Percentiles rank a stretch among this genome's conserved stretches.
These are phyloP conservation scores for Poeciliopsis occidentalis DNA, from an alignment of 2,113 vertebrate genomes.

Conservation along the genomic window DNA sequence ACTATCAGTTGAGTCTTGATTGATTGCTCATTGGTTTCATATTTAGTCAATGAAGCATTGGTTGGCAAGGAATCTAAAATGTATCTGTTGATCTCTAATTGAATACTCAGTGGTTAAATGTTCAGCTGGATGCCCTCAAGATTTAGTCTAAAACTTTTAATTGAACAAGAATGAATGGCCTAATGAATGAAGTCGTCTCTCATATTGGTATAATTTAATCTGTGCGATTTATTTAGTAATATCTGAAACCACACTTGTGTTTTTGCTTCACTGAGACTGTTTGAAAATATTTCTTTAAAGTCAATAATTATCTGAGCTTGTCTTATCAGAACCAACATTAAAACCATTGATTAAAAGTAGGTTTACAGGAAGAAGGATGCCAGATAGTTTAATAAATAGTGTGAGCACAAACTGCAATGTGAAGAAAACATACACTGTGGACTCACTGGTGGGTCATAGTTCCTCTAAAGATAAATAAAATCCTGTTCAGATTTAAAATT, in stretches of 20 bases:
- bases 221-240: neutral
- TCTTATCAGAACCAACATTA: neutral
- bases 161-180: neutral
- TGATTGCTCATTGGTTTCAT: neutral
- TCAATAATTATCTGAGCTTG: neutral
- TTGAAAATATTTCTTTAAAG: too few relatives aligned
- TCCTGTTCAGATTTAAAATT: neutral
- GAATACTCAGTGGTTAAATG: neutral
- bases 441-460: neutral
- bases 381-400: neutral
- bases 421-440: neutral
- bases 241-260: neutral
- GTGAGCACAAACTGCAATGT: neutral
- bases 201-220: neutral
- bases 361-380: neutral
- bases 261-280: neutral
- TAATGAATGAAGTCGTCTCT: neutral
- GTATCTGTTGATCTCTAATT: neutral
- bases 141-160: neutral
- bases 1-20: neutral
- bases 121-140: neutral
- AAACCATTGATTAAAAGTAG: neutral
- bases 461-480: neutral
- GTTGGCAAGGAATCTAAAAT: too few relatives aligned
- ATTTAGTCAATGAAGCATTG: neutral